Evolutionary conservation across 1,140 invertebrate species (phyloP), one percentile per base, ranked within the genome.

Genomic region (Schlechtendalia chinensis): DNA sequence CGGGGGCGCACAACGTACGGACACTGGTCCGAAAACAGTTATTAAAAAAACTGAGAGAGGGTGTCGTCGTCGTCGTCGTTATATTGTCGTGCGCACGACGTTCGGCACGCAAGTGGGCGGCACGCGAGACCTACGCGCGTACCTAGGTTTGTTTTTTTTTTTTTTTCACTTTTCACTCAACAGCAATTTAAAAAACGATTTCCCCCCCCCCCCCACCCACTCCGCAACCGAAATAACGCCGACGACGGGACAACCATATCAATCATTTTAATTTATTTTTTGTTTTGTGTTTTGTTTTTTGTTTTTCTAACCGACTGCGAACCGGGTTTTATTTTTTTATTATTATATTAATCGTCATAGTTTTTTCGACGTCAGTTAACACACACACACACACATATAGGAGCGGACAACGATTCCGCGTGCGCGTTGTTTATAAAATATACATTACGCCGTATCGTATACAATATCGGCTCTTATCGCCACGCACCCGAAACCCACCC

Each of bases 61-160:
- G 59, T 29, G 14, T 19, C 27, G 27, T 19, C 24, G 59, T 1
- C 24, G 58, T 29, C 27, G 59, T 61, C 47, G 47, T 12, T 1
- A 6, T 50, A 29, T 69, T 27, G 39, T 69, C n/a, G n/a, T n/a
- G 32, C n/a, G 45, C 29, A 39, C 54, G n/a, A 0, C n/a, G 53
- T 59, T 75, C 14, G 72, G 29, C 72, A 75, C 72, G 72, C 72
- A 75, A 75, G 54, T 59, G 27, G 72, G 72, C 72, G 72, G 12
- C 19, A 58, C 10, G 10, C 27, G 19, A 19, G 72, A 39, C 53
- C 12, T 74, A 54, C 24, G 10, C 12, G 53, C 17, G 72, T 75
- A 54, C 16, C 19, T 67, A 12, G 61, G 63, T 65, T 32, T 11
- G 12, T 11, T 67, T 50, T 69, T 47, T 69, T 47, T 69, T 47